These are phyloP conservation scores for Acrocephalus scirpaceus DNA, from an alignment of 2,797 vertebrate species.

Conservation along the genomic window DNA sequence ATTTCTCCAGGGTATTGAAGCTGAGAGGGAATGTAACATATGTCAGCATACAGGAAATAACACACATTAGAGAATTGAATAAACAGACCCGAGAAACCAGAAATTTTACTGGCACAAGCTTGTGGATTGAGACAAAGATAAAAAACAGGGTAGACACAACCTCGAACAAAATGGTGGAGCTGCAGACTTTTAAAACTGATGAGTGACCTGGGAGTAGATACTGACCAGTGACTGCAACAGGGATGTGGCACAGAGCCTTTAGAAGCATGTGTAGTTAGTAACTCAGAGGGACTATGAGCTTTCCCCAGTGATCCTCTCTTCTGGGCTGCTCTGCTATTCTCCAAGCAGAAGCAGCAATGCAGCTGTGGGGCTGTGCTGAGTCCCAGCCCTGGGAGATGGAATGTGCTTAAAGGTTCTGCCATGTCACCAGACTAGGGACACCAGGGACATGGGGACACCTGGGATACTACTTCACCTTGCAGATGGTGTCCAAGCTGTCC, in stretches of 20 bases:
- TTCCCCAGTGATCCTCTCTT: not conserved
- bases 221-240: not conserved
- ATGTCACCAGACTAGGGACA: not conserved
- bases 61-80: not conserved
- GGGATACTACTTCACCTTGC: not conserved
- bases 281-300: accelerated
- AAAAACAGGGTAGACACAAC: not conserved
- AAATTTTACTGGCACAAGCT: not conserved
- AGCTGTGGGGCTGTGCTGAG: not conserved
- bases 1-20: constrained; percentile 28
- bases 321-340: not conserved
- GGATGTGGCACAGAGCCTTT: not conserved
- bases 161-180: not conserved
- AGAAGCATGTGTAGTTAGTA: not conserved
- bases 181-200: not conserved
- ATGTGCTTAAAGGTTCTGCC: not conserved
- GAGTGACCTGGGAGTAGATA: not conserved
- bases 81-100: not conserved
- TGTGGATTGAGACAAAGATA: not conserved
- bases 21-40: not conserved
- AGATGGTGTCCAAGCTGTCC: not conserved
- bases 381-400: not conserved
- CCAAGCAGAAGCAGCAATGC: not conserved
- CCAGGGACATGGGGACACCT: not conserved
- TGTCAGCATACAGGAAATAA: not conserved